phyloP scores from a whole-genome alignment of 1,140 invertebrate genomes.

The Zaprionus nigranus region DNA sequence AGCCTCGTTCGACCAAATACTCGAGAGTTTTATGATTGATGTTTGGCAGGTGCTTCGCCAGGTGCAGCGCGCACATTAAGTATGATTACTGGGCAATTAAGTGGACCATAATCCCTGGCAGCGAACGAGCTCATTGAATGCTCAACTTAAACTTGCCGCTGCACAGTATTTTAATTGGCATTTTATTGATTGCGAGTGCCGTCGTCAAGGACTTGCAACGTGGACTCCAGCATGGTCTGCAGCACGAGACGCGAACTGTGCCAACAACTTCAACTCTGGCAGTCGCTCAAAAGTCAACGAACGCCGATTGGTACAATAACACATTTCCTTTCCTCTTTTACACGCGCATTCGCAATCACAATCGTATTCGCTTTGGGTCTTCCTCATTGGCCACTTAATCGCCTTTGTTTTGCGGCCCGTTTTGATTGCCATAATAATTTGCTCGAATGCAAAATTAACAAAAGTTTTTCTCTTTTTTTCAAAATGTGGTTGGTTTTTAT shows the following conservation, averaged over 20 bases:
- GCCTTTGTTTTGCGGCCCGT: background rate
- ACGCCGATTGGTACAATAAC: constrained; percentile 50
- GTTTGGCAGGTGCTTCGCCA: background rate
- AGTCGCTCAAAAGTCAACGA: constrained; percentile 49
- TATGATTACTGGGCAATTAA: constrained; percentile 44
- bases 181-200: constrained; percentile 54
- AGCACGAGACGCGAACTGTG: constrained; percentile 40
- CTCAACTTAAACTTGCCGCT: constrained; percentile 55
- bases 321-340: constrained; percentile 34
- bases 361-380: constrained; percentile 10
- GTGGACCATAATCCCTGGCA: constrained; percentile 42
- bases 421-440: background rate
- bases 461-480: background rate
- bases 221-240: constrained; percentile 33
- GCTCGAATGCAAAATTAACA: background rate
- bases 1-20: background rate
- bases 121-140: constrained; percentile 39
- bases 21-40: constrained; percentile 34
- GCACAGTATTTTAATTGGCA: constrained; percentile 67
- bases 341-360: background rate
- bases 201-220: constrained; percentile 24
- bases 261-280: constrained; percentile 17
- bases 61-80: constrained; percentile 28
- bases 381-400: background rate
- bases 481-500: background rate